phyloP scores from a whole-genome alignment of 2,797 vertebrate species.

The Ceryle rudis region DNA sequence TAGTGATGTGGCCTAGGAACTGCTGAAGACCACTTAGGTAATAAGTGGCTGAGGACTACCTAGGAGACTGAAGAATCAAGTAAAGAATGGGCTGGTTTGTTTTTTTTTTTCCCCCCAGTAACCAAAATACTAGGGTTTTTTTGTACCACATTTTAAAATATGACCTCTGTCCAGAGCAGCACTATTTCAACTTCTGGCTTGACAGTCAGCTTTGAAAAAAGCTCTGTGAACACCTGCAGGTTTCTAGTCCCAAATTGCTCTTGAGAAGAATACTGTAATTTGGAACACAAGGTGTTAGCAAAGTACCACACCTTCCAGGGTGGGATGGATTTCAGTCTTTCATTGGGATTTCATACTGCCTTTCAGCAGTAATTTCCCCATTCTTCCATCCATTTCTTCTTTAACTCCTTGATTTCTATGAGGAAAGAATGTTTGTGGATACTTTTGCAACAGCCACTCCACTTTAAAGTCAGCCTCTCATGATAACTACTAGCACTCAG shows the following conservation, averaged over 20 bases:
- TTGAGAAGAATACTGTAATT: not conserved
- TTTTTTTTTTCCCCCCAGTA: not conserved
- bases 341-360: not conserved
- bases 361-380: not conserved
- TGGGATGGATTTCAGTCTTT: not conserved
- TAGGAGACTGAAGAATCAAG: not conserved
- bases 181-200: not conserved
- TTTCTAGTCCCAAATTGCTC: not conserved
- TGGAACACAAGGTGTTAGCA: not conserved
- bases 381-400: not conserved
- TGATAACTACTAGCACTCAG: not conserved
- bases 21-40: not conserved
- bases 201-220: not conserved
- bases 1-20: not conserved
- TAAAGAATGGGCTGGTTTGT: not conserved
- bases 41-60: not conserved
- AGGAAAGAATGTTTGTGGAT: not conserved
- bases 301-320: not conserved
- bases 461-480: not conserved
- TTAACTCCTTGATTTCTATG: not conserved
- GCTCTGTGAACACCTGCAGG: not conserved
- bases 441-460: not conserved
- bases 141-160: not conserved
- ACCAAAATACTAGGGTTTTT: not conserved
- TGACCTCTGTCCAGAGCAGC: not conserved